phyloP scores from a whole-genome alignment of 1,140 invertebrate genomes.

The Sesamia nonagrioides region DNA sequence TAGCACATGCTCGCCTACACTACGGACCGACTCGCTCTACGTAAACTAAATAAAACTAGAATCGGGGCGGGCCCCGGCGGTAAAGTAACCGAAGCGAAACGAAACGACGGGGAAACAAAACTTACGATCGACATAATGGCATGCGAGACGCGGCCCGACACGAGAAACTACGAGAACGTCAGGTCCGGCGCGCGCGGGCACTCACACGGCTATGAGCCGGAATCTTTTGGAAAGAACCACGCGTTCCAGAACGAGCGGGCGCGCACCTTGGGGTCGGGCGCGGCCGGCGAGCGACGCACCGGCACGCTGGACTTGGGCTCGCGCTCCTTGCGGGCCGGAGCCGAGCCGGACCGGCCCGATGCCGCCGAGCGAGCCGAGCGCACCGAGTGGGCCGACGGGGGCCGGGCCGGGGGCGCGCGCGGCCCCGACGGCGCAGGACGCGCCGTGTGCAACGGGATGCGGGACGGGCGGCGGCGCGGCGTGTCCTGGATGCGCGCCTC shows the following conservation, averaged over 20 bases:
- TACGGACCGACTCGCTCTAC: slow-evolving; percentile 51
- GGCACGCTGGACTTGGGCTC: slow-evolving; percentile 61
- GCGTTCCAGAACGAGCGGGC: slow-evolving; percentile 76
- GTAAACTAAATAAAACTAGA: slow-evolving; percentile 41
- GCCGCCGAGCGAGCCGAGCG: slow-evolving; percentile 72
- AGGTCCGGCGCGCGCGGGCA: slow-evolving; percentile 52
- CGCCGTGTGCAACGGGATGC: slow-evolving; percentile 90
- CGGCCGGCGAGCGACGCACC: slow-evolving; percentile 62
- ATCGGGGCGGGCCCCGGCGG: slow-evolving; percentile 16
- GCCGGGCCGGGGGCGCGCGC: slow-evolving; percentile 70
- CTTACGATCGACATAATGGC: slow-evolving; percentile 88
- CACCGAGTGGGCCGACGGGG: slow-evolving; percentile 70
- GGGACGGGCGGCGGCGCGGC: slow-evolving; percentile 89
- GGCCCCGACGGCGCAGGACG: slow-evolving; percentile 66
- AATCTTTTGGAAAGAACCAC: slow-evolving; percentile 71
- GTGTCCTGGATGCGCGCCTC: slow-evolving; percentile 79
- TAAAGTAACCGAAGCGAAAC: slow-evolving; percentile 66
- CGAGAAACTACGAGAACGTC: slow-evolving; percentile 44
- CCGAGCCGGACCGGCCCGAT: slow-evolving; percentile 50
- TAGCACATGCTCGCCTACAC: slow-evolving; percentile 54
- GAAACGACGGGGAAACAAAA: slow-evolving; percentile 79
- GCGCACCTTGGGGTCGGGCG: slow-evolving; percentile 77
- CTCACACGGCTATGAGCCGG: slow-evolving; percentile 59
- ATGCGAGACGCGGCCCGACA: slow-evolving; percentile 58
- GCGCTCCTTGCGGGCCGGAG: slow-evolving; percentile 40